A percentile compares a stretch with the other conserved stretches of the same genome.
phyloP scores from a whole-genome alignment of 2,113 vertebrate genomes.

The Aphelocoma coerulescens region DNA sequence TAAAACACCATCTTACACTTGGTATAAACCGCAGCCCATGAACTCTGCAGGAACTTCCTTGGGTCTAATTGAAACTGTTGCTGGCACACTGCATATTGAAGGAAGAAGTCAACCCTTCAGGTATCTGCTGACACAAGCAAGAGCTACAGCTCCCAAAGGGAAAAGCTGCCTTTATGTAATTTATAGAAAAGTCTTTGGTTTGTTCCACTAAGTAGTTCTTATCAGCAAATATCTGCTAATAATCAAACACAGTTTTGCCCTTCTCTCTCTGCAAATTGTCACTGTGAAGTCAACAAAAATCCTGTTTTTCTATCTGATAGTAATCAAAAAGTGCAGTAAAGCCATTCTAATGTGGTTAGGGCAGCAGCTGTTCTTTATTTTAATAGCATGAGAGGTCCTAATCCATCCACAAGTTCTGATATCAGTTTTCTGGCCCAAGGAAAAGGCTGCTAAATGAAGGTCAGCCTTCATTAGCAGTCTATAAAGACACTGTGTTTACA shows the following conservation, averaged over 20 bases:
- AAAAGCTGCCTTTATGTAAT: not conserved
- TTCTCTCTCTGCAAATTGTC: not conserved
- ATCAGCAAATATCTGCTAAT: not conserved
- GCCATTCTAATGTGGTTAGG: slow-evolving; percentile 34
- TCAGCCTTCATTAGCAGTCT: not conserved
- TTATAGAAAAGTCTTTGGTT: not conserved
- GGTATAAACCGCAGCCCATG: not conserved
- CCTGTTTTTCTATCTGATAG: slow-evolving; percentile 24
- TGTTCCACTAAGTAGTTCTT: not conserved
- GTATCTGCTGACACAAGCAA: not conserved
- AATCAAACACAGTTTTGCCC: not conserved
- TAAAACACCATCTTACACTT: not conserved
- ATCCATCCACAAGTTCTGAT: slow-evolving; percentile 32
- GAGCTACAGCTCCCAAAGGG: not conserved
- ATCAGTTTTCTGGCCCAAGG: slow-evolving; percentile 54
- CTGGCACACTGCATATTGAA: not conserved
- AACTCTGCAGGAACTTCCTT: not conserved
- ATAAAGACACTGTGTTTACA: not conserved
- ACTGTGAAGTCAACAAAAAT: not conserved
- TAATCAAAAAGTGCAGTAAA: slow-evolving; percentile 49
- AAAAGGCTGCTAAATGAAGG: slow-evolving; percentile 37
- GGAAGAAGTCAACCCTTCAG: not conserved
- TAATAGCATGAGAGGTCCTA: slow-evolving; percentile 40
- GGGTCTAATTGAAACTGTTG: not conserved
- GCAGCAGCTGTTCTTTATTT: slow-evolving; percentile 58